Evolutionary conservation across 2,113 vertebrate genomes (phyloP).

Genomic region (Oryzias melastigma): DNA sequence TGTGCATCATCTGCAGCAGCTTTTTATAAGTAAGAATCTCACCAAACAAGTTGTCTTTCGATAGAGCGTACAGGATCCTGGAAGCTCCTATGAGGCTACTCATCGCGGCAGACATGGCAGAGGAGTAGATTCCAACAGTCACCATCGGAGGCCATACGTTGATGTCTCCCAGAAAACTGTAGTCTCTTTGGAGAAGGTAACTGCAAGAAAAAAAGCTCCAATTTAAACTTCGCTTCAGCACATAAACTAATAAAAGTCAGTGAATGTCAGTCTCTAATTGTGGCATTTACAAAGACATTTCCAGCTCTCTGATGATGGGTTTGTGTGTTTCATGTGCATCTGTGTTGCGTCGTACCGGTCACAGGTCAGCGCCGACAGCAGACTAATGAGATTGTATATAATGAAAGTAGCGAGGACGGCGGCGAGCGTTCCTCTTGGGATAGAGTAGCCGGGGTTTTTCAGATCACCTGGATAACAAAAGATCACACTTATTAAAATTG

Average conservation of each 20-base stretch:
- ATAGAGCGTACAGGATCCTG: constrained; percentile 81
- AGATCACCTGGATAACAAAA: constrained; percentile 78
- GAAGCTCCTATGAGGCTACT: constrained; percentile 85
- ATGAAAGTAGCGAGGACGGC: constrained; percentile 85
- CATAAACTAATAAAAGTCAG: neutral
- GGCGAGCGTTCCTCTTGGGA: constrained; percentile 84
- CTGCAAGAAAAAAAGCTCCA: constrained; percentile 39
- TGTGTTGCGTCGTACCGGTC: constrained; percentile 69
- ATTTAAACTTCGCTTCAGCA: neutral
- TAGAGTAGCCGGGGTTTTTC: constrained; percentile 85
- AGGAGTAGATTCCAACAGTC: constrained; percentile 79
- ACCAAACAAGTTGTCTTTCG: constrained; percentile 85
- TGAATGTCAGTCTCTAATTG: neutral
- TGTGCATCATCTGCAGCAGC: too few species aligned
- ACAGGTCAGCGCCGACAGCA: constrained; percentile 82
- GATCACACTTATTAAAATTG: neutral
- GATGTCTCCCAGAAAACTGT: constrained; percentile 80
- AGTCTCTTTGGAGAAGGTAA: constrained; percentile 77
- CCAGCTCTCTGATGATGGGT: neutral
- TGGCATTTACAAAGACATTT: neutral
- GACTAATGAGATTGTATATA: constrained; percentile 80
- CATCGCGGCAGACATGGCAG: constrained; percentile 82
- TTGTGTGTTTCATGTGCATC: neutral
- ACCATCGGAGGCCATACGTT: constrained; percentile 82
- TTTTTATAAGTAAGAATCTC: constrained; percentile 10